Conservation (phyloP, 1,140 invertebrate species). For the Yoshiicerus persimilis region DNA sequence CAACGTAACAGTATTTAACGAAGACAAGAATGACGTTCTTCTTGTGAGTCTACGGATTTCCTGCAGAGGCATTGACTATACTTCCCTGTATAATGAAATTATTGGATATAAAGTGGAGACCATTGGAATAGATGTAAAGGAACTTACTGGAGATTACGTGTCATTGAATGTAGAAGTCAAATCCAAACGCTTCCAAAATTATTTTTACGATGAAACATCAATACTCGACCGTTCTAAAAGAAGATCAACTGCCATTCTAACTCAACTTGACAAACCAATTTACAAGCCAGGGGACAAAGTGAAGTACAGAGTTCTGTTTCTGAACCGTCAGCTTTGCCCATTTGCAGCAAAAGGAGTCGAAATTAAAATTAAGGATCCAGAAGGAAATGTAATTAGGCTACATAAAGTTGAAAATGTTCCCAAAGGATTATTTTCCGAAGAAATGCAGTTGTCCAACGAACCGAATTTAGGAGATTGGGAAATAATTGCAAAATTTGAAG, state of each 20-base stretch:
- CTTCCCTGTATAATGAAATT: not conserved
- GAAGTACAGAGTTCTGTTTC: conserved; percentile 76
- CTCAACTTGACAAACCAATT: conserved; percentile 90
- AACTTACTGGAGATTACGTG: not conserved
- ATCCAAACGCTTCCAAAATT: not conserved
- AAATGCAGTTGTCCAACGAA: too few relatives aligned
- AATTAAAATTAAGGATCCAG: conserved; percentile 71
- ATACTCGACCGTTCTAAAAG: conserved; percentile 51
- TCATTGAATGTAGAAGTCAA: not conserved
- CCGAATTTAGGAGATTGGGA: conserved; percentile 89
- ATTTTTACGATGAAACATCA: not conserved
- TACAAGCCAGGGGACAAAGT: conserved; percentile 72
- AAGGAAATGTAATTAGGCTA: conserved; percentile 78
- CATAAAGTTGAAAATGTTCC: conserved; percentile 68
- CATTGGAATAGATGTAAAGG: not conserved
- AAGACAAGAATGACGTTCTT: not conserved
- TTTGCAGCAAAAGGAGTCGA: conserved; percentile 61
- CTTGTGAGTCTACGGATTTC: not conserved
- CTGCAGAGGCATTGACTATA: not conserved
- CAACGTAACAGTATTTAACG: not conserved
- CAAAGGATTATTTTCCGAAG: too few relatives aligned
- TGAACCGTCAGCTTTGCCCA: conserved; percentile 74
- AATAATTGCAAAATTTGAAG: conserved; percentile 67
- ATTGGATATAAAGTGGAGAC: not conserved
- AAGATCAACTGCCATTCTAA: conserved; percentile 70